Percentiles rank a stretch among this genome's conserved stretches.
Conservation (phyloP, 2,113 vertebrate genomes). For the Pipa parva region DNA sequence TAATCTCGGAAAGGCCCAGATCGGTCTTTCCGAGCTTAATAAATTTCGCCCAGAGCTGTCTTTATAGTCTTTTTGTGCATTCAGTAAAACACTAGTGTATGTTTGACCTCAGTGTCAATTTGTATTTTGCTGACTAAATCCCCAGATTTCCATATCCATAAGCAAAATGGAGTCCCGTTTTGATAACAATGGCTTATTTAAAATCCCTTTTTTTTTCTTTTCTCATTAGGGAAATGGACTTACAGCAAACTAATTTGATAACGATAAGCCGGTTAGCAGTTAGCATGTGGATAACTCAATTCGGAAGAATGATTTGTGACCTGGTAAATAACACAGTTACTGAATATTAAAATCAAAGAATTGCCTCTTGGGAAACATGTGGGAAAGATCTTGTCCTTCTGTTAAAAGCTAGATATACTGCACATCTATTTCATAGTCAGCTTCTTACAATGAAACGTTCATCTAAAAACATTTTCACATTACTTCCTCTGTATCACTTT, state of each 20-base stretch:
- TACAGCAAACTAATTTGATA: not conserved
- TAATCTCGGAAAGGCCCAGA: too few relatives aligned
- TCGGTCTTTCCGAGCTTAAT: too few relatives aligned
- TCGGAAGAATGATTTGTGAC: conserved; percentile 5
- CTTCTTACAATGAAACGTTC: not conserved
- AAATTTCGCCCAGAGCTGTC: too few relatives aligned
- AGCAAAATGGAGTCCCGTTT: too few relatives aligned
- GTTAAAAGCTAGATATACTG: not conserved
- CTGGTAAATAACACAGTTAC: conserved; percentile 14
- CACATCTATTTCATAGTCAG: conserved; percentile 1
- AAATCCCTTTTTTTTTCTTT: not conserved
- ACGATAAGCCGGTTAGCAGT: not conserved
- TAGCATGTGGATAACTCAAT: conserved; percentile 6
- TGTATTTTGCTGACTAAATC: too few relatives aligned
- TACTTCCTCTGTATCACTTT: not conserved
- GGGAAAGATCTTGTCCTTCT: not conserved
- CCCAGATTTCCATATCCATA: too few relatives aligned
- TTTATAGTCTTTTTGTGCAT: too few relatives aligned
- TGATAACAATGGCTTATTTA: too few relatives aligned
- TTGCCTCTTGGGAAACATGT: not conserved
- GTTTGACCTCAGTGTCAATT: too few relatives aligned
- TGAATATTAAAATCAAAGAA: conserved; percentile 4
- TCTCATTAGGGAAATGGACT: not conserved
- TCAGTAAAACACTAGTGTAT: too few relatives aligned
- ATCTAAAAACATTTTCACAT: too few relatives aligned